These are phyloP conservation scores for Choloepus didactylus DNA, from an alignment of 2,797 vertebrate genomes.

Conservation along the genomic window DNA sequence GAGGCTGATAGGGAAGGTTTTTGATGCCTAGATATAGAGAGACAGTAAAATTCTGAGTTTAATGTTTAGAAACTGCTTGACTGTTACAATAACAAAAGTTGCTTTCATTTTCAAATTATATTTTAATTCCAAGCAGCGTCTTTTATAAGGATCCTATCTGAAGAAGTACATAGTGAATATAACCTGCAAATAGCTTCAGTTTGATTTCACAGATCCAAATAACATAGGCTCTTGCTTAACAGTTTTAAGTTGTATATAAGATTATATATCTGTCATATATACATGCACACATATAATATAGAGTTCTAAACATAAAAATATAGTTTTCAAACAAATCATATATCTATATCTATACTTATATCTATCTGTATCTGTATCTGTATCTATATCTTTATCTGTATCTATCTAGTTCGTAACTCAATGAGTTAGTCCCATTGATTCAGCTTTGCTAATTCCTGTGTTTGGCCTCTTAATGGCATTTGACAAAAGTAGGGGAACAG, in stretches of 20 bases:
- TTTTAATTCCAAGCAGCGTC: not conserved
- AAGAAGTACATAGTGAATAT: not conserved
- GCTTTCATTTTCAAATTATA: not conserved
- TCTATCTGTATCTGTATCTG: too few species aligned
- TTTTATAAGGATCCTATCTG: not conserved
- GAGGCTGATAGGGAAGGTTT: not conserved
- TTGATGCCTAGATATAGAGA: not conserved
- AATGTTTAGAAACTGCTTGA: not conserved
- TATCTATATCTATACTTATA: not conserved
- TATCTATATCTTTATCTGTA: not conserved
- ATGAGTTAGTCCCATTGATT: not conserved
- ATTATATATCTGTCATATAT: not conserved
- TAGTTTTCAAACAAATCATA: not conserved
- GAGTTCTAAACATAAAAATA: not conserved
- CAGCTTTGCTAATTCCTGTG: not conserved
- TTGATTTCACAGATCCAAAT: not conserved
- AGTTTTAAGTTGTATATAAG: not conserved
- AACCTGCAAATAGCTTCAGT: not conserved
- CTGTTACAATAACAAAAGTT: not conserved
- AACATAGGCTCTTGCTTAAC: not conserved
- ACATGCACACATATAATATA: not conserved
- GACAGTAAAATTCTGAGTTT: not conserved
- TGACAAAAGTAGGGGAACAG: not conserved
- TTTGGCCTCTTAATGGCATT: not conserved
- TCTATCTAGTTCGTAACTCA: not conserved